phyloP scores from a whole-genome alignment of 2,113 vertebrate genomes.

The Hippolais icterina region DNA sequence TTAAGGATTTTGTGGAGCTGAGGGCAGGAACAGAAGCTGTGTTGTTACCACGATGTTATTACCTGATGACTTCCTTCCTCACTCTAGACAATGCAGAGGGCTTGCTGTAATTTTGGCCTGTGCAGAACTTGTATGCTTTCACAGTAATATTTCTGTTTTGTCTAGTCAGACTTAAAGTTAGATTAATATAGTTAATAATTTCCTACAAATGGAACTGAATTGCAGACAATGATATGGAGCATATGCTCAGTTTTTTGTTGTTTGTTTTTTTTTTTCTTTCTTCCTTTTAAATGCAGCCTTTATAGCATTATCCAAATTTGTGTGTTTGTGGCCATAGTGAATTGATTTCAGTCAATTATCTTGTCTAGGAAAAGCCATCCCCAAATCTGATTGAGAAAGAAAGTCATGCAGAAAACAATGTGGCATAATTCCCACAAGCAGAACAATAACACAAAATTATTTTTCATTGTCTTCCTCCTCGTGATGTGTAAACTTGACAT shows the following conservation, averaged over 20 bases:
- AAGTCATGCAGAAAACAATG: background rate
- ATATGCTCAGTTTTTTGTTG: background rate
- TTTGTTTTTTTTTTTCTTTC: too few species aligned
- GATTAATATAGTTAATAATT: constrained; percentile 46
- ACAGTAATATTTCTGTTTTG: background rate
- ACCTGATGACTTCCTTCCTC: background rate
- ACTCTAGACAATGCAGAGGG: background rate
- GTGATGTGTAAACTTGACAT: background rate
- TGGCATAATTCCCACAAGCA: background rate
- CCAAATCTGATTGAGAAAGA: background rate
- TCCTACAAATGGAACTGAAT: constrained; percentile 12
- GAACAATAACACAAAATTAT: background rate
- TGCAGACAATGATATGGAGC: background rate
- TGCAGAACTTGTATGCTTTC: background rate
- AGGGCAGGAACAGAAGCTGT: background rate
- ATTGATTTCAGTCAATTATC: background rate
- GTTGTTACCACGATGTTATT: background rate
- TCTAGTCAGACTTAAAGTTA: background rate
- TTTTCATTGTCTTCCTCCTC: background rate
- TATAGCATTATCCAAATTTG: background rate
- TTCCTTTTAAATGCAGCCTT: background rate
- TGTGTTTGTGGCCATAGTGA: background rate
- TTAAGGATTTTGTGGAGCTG: background rate
- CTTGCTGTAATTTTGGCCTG: background rate
- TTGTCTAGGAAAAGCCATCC: background rate